Conservation (phyloP, 2,888 invertebrate species). For the Emmelina monodactyla region DNA sequence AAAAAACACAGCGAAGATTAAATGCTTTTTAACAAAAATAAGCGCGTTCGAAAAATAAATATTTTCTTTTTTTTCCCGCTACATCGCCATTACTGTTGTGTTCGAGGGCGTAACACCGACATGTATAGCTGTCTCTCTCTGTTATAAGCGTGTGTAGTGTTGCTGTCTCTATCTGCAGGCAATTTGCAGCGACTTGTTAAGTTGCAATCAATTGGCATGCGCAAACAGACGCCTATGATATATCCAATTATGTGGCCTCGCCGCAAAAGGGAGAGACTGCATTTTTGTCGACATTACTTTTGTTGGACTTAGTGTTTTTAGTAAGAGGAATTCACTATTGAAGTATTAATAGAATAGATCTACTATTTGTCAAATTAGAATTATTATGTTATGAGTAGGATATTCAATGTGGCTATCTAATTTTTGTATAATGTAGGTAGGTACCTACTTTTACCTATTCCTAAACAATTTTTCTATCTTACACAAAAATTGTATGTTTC, state of each 20-base stretch:
- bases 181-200: constrained; percentile 64
- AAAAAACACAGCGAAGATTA: constrained; percentile 35
- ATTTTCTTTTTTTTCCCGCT: constrained; percentile 25
- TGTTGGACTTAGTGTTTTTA: no score
- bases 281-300: constrained; percentile 17
- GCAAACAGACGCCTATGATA: constrained; percentile 68
- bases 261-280: constrained; percentile 28
- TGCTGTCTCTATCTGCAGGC: constrained; percentile 33
- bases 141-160: constrained; percentile 4
- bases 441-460: no score
- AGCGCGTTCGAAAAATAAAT: constrained; percentile 46
- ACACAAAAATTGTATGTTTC: no score
- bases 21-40: constrained; percentile 51
- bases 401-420: no score
- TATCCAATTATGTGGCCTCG: constrained; percentile 58
- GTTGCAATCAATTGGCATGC: constrained; percentile 67
- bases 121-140: constrained; percentile 21
- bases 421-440: no score
- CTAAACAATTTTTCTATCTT: no score
- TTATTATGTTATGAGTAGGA: no score
- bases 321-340: no score
- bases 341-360: no score
- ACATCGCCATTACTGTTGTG: constrained; percentile 37
- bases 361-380: constrained; percentile 2
- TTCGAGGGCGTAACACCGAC: constrained; percentile 14